Conservation (phyloP, 1,140 invertebrate genomes). For the Drosophila guanche region DNA sequence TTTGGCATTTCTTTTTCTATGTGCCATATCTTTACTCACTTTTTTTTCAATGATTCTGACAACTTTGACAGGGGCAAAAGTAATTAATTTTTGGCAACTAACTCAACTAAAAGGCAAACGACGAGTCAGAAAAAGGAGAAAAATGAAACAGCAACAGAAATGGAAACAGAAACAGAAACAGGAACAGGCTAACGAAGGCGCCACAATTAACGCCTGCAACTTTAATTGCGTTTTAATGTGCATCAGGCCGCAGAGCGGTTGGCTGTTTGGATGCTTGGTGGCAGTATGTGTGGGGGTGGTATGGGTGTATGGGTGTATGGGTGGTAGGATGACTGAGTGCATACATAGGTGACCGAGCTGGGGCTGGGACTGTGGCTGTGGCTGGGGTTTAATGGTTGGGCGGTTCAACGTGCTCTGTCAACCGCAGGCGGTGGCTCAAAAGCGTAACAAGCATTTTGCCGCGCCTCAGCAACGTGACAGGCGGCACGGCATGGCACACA, state of each 20-base stretch:
- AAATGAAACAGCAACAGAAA: constrained; percentile 4
- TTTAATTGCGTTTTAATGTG: constrained; percentile 78
- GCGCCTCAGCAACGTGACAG: constrained; percentile 57
- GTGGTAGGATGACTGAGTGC: neutral
- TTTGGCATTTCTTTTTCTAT: constrained; percentile 10
- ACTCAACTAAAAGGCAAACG: constrained; percentile 23
- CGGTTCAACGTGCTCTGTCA: constrained; percentile 68
- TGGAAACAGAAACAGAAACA: neutral
- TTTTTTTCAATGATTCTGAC: constrained; percentile 46
- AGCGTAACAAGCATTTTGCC: constrained; percentile 71
- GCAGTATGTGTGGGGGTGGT: neutral
- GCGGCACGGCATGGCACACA: constrained; percentile 7
- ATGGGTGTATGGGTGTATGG: constrained; percentile 11
- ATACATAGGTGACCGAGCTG: neutral
- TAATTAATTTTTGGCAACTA: constrained; percentile 69
- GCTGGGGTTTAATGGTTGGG: constrained; percentile 1
- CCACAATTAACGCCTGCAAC: constrained; percentile 74
- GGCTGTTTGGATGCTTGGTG: constrained; percentile 13
- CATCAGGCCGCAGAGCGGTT: constrained; percentile 38
- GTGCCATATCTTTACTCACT: neutral
- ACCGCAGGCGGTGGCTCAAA: constrained; percentile 75
- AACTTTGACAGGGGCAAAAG: constrained; percentile 49
- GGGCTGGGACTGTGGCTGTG: neutral
- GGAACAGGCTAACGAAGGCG: constrained; percentile 21
- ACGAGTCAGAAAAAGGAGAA: neutral